Evolutionary conservation across 92 coral and sea anemone species (phyloP), one percentile per base, ranked within the genome.

Genomic region (Zoanthus gigantus): DNA sequence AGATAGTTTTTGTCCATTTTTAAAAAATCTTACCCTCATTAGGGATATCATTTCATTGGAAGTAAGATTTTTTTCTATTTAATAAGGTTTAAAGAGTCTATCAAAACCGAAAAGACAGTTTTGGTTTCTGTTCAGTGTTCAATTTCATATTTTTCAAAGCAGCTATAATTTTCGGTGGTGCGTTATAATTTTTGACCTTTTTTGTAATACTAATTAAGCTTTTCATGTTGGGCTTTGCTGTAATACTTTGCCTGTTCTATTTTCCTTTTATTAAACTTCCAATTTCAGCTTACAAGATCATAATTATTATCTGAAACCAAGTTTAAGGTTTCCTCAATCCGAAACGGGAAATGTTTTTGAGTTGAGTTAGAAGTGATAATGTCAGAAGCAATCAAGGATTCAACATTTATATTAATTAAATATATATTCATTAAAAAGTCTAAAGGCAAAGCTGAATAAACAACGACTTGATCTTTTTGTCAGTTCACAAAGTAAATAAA

Each of bases 371-470:
- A n/a, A 54, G 44, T 15, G 82, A 46, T 8, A 29, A 28, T 74
- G 37, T 11, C 53, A 52, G 72, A 18, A 65, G 61, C 47, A 66
- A 44, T 34, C 29, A 29, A 11, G 12, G 58, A 61, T 58, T 18
- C 57, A 28, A 30, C 23, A 18, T 65, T 53, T 66, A 66, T 44
- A 79, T 32, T 65, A 45, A 66, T 42, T 46, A 28, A 68, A 81
- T 63, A 10, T 57, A 57, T 57, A 57, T 65, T 81, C 45, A 81
- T 81, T 81, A 81, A 65, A 81, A 81, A n/a, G 85, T 65, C 28
- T 65, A 37, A 37, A 37, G 42, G 42, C 66, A 65, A 71, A 50
- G 85, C 85, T 65, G 60, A 45, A 53, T 50, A 11, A 50, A 37
- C 56, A 7, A 11, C 53, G 46, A 53, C 68, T 23, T 28, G 61